These are phyloP conservation scores for Rhabdophis nuchalis DNA, from an alignment of 2,797 vertebrate species.

Conservation along the genomic window DNA sequence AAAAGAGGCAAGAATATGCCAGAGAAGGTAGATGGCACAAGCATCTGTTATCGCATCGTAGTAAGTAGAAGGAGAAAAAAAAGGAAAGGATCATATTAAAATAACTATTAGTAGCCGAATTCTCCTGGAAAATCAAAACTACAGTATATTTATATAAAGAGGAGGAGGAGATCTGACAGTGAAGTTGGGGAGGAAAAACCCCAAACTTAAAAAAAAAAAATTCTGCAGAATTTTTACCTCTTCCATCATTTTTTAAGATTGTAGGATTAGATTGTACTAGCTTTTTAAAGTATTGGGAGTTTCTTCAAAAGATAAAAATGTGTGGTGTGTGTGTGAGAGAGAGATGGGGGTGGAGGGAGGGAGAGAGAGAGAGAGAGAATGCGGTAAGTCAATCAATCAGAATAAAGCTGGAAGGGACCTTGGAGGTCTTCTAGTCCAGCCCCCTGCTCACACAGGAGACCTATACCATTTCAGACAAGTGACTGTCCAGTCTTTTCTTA, in stretches of 20 bases:
- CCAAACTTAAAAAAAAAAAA: too few relatives aligned
- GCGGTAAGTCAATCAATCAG: too few relatives aligned
- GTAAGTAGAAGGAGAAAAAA: conserved; percentile 33
- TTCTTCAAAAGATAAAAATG: not conserved
- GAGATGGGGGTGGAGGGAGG: too few relatives aligned
- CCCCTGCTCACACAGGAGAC: too few relatives aligned
- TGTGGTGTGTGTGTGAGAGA: not conserved
- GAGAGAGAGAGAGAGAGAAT: too few relatives aligned
- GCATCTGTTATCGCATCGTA: not conserved
- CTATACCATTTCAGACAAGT: too few relatives aligned
- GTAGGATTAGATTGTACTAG: not conserved
- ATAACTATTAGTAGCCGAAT: not conserved
- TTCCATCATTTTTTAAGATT: not conserved
- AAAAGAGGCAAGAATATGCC: not conserved
- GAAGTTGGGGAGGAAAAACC: rapidly evolving
- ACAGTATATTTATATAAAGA: not conserved
- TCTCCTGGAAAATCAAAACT: not conserved
- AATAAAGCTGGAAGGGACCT: too few relatives aligned
- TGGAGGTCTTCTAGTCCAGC: too few relatives aligned
- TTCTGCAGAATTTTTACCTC: not conserved
- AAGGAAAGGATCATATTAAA: not conserved
- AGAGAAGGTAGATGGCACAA: not conserved
- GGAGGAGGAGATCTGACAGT: not conserved
- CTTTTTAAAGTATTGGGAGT: not conserved
- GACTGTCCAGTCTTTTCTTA: too few relatives aligned